Evolutionary conservation across 2,113 vertebrate species (phyloP).

Genomic region (Lasiurus cinereus): DNA sequence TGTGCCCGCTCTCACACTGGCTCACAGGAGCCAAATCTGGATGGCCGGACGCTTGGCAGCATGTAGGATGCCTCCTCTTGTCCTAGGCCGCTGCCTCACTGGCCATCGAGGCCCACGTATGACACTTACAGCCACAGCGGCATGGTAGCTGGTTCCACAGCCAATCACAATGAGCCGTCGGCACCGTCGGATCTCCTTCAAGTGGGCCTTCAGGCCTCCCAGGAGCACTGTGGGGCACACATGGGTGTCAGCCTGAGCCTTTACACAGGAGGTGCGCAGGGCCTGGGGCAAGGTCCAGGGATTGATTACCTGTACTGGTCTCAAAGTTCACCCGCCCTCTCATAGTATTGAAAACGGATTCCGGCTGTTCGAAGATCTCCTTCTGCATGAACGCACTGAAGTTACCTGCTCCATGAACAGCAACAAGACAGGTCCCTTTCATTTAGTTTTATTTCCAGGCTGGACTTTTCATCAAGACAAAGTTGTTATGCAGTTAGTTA

Average conservation of each 20-base stretch:
- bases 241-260: neutral
- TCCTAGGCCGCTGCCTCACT: neutral
- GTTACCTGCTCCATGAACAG: slow-evolving; percentile 89
- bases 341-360: slow-evolving; percentile 98
- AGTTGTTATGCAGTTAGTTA: neutral
- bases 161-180: slow-evolving; percentile 95
- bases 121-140: slow-evolving; percentile 94
- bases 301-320: slow-evolving; percentile 91
- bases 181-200: slow-evolving; percentile 97
- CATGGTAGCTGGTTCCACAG: slow-evolving; percentile 97
- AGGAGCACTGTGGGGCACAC: slow-evolving; percentile 90
- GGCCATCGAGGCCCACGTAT: accelerated
- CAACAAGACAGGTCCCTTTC: neutral
- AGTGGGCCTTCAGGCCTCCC: slow-evolving; percentile 95
- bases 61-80: neutral
- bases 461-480: slow-evolving; percentile 24
- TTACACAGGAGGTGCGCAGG: accelerated
- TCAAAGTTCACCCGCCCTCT: slow-evolving; percentile 97
- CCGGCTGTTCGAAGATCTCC: slow-evolving; percentile 98
- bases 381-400: slow-evolving; percentile 99
- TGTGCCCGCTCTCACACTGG: neutral
- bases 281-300: accelerated
- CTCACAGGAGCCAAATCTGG: too few relatives aligned
- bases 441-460: neutral
- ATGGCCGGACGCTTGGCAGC: neutral